Evolutionary conservation across 1,140 invertebrate genomes (phyloP), one percentile per base, ranked within the genome.

Genomic region (Tribolium madens): DNA sequence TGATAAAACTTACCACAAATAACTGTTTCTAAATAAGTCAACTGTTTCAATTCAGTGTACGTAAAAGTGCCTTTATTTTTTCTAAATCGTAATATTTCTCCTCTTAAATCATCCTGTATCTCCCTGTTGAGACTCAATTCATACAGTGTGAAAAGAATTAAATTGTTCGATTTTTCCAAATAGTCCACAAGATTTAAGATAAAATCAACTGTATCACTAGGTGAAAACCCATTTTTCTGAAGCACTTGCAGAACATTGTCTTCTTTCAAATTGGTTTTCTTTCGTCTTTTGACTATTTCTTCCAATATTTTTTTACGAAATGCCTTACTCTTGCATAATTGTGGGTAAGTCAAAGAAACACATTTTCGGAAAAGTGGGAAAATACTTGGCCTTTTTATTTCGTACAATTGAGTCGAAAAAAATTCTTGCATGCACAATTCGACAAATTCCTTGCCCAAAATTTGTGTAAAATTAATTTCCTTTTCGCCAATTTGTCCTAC

Each of bases 61-160:
- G 17, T 75, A 18, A 77, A 12, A 1, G 17, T 13, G 6, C n/a
- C 14, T 52, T 79, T 74, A 13, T 75, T 47, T 33, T 80, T 79
- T 14, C 77, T 80, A 53, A 78, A 80, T 73, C 79, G 48, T 46
- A 60, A 26, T 7, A 81, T 76, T 76, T 81, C 81, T 33, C 77
- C 79, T 26, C 77, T 76, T 10, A 80, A 26, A 52, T 81, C 79
- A 2, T 77, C 60, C 17, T 81, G 81, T 15, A 79, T 76, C 10
- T 81, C 81, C 1, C 21, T 46, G 72, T 79, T 74, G 7, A 57
- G 17, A 13, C 73, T 70, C 42, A 81, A 73, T 73, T 81, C 81
- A 31, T 78, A 81, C 5, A 81, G 47, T 26, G 76, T 74, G 53
- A 79, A 74, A n/a, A 77, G 15, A 72, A 75, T 72, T 14, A 36